A percentile compares a stretch with the other conserved stretches of the same genome.
These are phyloP conservation scores for Eudyptes chrysolophus DNA, from an alignment of 2,113 vertebrate genomes.

Conservation along the genomic window DNA sequence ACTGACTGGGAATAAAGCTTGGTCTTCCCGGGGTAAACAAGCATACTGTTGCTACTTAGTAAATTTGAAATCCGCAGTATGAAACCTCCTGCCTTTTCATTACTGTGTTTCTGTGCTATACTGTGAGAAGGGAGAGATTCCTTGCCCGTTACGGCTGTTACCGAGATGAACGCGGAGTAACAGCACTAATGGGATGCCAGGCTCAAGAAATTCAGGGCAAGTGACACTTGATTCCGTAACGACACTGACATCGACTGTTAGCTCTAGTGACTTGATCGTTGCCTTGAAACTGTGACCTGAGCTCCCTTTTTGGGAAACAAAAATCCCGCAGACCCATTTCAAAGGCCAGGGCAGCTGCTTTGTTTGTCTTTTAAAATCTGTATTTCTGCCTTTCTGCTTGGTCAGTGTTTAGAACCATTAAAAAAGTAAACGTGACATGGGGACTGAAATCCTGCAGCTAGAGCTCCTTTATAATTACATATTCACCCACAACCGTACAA, in stretches of 20 bases:
- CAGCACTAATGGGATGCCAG: background rate
- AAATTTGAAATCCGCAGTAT: background rate
- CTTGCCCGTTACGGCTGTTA: background rate
- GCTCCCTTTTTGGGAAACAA: background rate
- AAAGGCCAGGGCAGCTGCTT: constrained; percentile 35
- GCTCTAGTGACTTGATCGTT: background rate
- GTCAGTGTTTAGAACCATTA: constrained; percentile 62
- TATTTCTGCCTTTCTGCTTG: constrained; percentile 24
- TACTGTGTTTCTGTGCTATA: background rate
- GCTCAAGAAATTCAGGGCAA: constrained; percentile 30
- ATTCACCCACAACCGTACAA: constrained; percentile 64
- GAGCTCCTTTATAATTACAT: constrained; percentile 65
- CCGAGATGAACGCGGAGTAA: background rate
- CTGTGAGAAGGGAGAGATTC: background rate
- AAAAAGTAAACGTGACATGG: constrained; percentile 30
- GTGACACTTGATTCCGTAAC: constrained; percentile 22
- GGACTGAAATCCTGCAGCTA: constrained; percentile 57
- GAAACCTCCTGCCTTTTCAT: background rate
- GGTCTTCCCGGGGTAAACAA: background rate
- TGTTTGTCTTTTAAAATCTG: constrained; percentile 39
- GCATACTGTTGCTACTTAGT: background rate
- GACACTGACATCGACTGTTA: background rate
- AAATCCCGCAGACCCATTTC: background rate
- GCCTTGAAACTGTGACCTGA: background rate
- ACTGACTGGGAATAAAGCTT: background rate